Base-by-base conservation (phyloP, 2,888 invertebrate genomes). In the Drosophila nr. perissopoda region DNA sequence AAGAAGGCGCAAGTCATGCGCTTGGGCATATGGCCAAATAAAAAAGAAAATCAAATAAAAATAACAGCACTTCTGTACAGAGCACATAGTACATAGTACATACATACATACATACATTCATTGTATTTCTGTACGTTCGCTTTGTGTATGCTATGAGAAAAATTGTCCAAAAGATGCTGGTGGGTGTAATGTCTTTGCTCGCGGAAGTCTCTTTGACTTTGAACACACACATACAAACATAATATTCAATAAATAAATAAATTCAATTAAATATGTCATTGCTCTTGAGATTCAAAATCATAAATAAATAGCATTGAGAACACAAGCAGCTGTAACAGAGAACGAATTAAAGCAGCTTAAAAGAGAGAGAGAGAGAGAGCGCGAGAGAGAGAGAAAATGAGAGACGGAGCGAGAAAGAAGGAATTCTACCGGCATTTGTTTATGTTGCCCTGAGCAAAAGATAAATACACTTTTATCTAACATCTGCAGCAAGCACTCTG, bases 1-100 rank as follows among this genome's bases (percentile, higher is more conserved):
- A 85, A 81, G 76, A 80, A 86, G 59, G 51, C 70, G 85, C 77
- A 89, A 81, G 87, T 85, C 85, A 85, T 85, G 84, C 85, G 77
- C 79, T 71, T 79, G 87, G 85, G 85, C 85, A 85, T 53, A 71
- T 73, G 73, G 85, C 85, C 85, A 85, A 80, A 76, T 61, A 21
- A 89, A 76, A 72, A 61, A 25, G 53, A 64, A 75, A 87, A 62
- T 53, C 29, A 72, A 83, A 72, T 62, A 64, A 69, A 67, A 80
- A 74, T 60, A 75, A 64, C 68, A 63, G 58, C 64, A 25, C 45
- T 25, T 45, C 8, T 45, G 21, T 45, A 45, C 45, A 68, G 38
- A 18, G 18, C 4, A 68, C 57, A 63, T 40, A 61, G 54, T 61
- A 53, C 69, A 45, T 42, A 56, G 61, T 58, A 53, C 31, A 53